These are phyloP conservation scores for Megalonaias nervosa DNA, from an alignment of 1,140 invertebrate species.

Conservation along the genomic window DNA sequence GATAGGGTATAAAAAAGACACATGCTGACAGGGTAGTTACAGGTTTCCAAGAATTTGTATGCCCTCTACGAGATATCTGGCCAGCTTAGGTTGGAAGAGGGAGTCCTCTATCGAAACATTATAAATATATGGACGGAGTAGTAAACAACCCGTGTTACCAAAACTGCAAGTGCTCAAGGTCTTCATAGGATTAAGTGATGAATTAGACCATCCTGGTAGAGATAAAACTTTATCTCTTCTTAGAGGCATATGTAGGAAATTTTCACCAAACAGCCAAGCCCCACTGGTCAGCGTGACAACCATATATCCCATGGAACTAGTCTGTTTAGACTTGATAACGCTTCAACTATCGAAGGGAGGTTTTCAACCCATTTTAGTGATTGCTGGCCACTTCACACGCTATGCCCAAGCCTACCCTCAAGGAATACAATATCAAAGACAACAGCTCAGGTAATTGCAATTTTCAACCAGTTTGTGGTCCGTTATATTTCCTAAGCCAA, in stretches of 20 bases:
- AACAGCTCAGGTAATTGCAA: slow-evolving; percentile 16
- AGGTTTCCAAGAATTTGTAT: too few species aligned
- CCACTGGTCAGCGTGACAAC: slow-evolving; percentile 11
- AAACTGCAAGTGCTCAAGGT: not conserved
- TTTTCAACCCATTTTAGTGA: slow-evolving; percentile 21
- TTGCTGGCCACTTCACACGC: slow-evolving; percentile 30
- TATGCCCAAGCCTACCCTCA: slow-evolving; percentile 25
- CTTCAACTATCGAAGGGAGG: not conserved
- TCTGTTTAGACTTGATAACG: slow-evolving; percentile 1
- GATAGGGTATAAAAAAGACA: too few species aligned
- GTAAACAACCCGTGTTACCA: not conserved
- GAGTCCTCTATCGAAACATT: not conserved
- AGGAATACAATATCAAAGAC: slow-evolving; percentile 19
- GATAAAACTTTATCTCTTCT: not conserved
- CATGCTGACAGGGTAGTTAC: too few species aligned
- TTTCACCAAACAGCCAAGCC: not conserved
- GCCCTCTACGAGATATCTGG: too few species aligned
- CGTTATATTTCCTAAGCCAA: slow-evolving; percentile 12
- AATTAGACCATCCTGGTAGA: not conserved
- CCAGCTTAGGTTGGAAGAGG: not conserved
- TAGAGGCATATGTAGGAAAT: not conserved
- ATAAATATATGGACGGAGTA: not conserved
- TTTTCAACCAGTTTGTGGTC: slow-evolving; percentile 20
- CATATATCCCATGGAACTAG: slow-evolving; percentile 16
- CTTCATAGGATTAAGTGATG: not conserved